phyloP scores from a whole-genome alignment of 1,140 invertebrate genomes.

The Halesus radiatus region DNA sequence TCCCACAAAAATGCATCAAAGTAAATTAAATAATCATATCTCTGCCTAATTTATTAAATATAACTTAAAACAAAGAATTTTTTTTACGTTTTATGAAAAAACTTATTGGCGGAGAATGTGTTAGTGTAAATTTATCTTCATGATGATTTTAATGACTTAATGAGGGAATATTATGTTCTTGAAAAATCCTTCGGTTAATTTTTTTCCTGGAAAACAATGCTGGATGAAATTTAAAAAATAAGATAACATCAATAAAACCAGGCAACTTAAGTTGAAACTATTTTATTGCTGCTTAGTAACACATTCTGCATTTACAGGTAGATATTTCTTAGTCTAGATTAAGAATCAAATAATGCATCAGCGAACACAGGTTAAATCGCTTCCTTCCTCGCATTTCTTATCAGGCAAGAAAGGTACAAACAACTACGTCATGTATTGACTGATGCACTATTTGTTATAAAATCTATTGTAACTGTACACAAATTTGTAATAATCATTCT shows the following conservation, averaged over 20 bases:
- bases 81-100: too few relatives aligned
- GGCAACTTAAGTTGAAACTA: constrained; percentile 51
- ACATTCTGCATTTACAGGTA: constrained; percentile 46
- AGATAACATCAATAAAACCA: constrained; percentile 48
- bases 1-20: too few relatives aligned
- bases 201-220: too few relatives aligned
- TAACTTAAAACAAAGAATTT: too few relatives aligned
- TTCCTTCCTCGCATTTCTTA: not conserved
- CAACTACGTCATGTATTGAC: not conserved
- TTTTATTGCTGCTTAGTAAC: constrained; percentile 51
- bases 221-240: not conserved
- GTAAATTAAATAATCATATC: too few relatives aligned
- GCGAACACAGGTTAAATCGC: not conserved
- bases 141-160: too few relatives aligned
- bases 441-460: constrained; percentile 26
- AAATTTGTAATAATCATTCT: constrained; percentile 52
- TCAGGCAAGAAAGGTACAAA: not conserved
- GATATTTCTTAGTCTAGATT: constrained; percentile 36
- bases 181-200: too few relatives aligned
- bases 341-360: constrained; percentile 17
- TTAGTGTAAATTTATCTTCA: too few relatives aligned
- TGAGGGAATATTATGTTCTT: too few relatives aligned
- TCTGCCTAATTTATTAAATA: too few relatives aligned
- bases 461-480: constrained; percentile 53
- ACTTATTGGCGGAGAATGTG: too few relatives aligned